Evolutionary conservation across 2,888 invertebrate species (phyloP), one percentile per base, ranked within the genome.

Genomic region (Gari tellinella): DNA sequence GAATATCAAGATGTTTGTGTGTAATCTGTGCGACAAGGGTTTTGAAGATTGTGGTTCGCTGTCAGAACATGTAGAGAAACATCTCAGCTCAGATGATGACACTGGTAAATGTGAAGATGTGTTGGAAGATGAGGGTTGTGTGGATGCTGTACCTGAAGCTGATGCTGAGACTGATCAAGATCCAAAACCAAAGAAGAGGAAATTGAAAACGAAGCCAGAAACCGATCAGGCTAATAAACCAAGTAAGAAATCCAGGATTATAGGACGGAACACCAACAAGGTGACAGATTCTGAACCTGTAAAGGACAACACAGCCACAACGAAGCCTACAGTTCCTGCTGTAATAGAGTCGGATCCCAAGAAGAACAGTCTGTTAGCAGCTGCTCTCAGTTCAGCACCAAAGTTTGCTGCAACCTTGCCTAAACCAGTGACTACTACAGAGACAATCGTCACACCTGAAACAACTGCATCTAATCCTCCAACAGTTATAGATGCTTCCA

Each of bases 1-100:
- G 8, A 45, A 37, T 14, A 41, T 43, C 10, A 62, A 62, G 25
- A 31, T 65, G 17, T 66, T 57, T 48, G 21, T 65, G 25, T 75
- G 75, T 61, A 75, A 69, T 25, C 23, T 75, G 25, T 75, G 75
- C 52, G 37, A 49, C 21, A n/a, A 21, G 12, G 61, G 46, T 10
- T 75, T 69, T 43, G 57, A 52, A 23, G 45, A 56, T 15, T 51
- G 37, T 37, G 5, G 37, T 7, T 37, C 65, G 4, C 46, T 75
- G n/a, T 38, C 55, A 8, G 14, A 37, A 7, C 75, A 75, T 63
- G 75, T 75, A 21, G 48, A 57, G 38, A 75, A 61, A 25, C 75
- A 75, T 43, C 49, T 75, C 17, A 23, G 48, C 15, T 66, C 61
- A 43, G 55, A 48, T 46, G 23, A 38, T 14, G 12, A 40, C 23